These are phyloP conservation scores for Hemibagrus wyckioides DNA, from an alignment of 2,113 vertebrate species.

Conservation along the genomic window DNA sequence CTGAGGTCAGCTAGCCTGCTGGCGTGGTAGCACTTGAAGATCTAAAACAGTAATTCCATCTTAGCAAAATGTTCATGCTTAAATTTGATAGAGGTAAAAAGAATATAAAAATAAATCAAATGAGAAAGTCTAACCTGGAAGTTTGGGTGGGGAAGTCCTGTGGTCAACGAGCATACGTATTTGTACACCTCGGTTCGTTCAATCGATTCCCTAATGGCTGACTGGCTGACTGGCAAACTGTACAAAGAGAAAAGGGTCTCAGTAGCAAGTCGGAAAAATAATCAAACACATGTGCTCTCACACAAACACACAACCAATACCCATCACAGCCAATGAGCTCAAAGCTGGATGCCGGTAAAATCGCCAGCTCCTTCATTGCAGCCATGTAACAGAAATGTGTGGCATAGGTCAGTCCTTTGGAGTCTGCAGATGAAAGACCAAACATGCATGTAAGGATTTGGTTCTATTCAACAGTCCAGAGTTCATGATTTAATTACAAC, in stretches of 20 bases:
- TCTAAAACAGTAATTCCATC: not conserved
- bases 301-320: not conserved
- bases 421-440: not conserved
- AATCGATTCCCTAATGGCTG: not conserved
- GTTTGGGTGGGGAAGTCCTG: not conserved
- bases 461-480: not conserved
- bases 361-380: not conserved
- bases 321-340: not conserved
- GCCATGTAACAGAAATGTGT: not conserved
- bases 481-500: not conserved
- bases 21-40: not conserved
- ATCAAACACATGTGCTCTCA: not conserved
- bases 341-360: not conserved
- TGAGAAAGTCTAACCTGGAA: not conserved
- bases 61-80: not conserved
- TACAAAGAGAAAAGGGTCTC: not conserved
- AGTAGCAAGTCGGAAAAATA: not conserved
- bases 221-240: not conserved
- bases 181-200: not conserved
- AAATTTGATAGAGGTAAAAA: not conserved
- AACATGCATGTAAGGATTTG: not conserved
- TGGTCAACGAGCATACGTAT: not conserved
- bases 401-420: not conserved
- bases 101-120: not conserved
- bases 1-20: no score